These are phyloP conservation scores for Lathamus discolor DNA, from an alignment of 2,113 vertebrate species.

Conservation along the genomic window DNA sequence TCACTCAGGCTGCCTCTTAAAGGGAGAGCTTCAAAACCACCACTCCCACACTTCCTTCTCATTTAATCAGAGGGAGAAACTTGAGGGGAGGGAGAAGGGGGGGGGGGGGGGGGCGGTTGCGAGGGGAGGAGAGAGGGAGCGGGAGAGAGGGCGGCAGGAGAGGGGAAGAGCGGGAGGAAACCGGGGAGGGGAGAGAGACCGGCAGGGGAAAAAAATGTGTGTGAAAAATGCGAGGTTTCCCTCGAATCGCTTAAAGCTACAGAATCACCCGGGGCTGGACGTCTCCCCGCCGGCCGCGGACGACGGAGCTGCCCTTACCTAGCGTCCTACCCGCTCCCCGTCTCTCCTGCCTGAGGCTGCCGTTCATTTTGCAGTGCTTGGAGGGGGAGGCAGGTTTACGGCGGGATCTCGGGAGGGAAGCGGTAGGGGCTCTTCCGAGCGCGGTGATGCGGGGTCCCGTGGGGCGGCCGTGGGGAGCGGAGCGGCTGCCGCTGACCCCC, in stretches of 20 bases:
- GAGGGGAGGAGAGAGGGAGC: neutral
- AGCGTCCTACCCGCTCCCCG: neutral
- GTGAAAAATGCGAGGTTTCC: neutral
- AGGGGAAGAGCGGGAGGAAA: neutral
- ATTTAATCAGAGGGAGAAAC: conserved; percentile 75
- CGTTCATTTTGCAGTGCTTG: neutral
- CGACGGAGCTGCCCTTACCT: neutral
- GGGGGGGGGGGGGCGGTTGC: neutral
- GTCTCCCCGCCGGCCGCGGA: neutral
- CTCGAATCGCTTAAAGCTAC: neutral
- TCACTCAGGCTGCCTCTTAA: conserved; percentile 84
- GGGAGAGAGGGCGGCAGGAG: neutral
- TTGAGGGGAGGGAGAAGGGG: neutral
- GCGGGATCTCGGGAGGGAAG: neutral
- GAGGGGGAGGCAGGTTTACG: neutral
- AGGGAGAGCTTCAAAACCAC: conserved; percentile 79
- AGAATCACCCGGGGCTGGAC: neutral
- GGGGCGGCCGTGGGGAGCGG: neutral
- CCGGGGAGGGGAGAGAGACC: neutral
- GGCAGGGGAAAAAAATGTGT: neutral
- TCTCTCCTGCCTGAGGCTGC: neutral
- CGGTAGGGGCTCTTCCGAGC: neutral
- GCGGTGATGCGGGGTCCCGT: neutral
- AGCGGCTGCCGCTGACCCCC: neutral
- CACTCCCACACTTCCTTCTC: conserved; percentile 77